Evolutionary conservation across 2,113 vertebrate species (phyloP).

Genomic region (Helogale parvula): DNA sequence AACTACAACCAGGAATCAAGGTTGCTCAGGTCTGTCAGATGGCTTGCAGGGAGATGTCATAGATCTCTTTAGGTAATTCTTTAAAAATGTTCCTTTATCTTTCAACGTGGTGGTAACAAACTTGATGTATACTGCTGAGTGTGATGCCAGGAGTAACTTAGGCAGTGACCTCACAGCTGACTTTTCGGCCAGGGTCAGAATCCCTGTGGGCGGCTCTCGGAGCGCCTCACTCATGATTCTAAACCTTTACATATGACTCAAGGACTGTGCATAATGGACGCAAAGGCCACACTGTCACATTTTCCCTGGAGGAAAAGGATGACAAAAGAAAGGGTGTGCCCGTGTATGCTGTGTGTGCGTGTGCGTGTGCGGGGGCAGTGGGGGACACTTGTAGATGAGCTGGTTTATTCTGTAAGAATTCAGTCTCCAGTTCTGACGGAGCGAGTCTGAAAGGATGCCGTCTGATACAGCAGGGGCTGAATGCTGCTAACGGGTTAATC

Average conservation of each 20-base stretch:
- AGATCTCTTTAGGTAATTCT: background rate
- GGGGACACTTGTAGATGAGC: background rate
- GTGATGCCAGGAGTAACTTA: background rate
- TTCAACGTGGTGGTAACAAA: background rate
- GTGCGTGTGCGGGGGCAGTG: background rate
- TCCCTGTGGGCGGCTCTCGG: constrained; percentile 67
- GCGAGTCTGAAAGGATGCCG: background rate
- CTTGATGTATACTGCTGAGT: background rate
- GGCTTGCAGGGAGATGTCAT: background rate
- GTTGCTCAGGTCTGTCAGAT: background rate
- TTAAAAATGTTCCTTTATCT: background rate
- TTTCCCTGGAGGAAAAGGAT: constrained; percentile 56
- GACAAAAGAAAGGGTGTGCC: constrained; percentile 32
- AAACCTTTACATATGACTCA: constrained; percentile 67
- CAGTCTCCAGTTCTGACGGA: background rate
- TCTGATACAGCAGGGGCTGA: background rate
- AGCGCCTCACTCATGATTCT: constrained; percentile 51
- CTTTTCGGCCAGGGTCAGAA: constrained; percentile 57
- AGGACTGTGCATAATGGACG: constrained; percentile 24
- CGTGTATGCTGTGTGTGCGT: background rate
- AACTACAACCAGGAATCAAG: background rate
- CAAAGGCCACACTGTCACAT: constrained; percentile 48
- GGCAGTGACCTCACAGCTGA: background rate
- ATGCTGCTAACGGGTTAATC: constrained; percentile 66
- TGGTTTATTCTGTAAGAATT: constrained; percentile 10